Percentiles rank a stretch among this genome's conserved stretches.
Conservation (phyloP, 2,797 vertebrate species). For the Falco columbarius region DNA sequence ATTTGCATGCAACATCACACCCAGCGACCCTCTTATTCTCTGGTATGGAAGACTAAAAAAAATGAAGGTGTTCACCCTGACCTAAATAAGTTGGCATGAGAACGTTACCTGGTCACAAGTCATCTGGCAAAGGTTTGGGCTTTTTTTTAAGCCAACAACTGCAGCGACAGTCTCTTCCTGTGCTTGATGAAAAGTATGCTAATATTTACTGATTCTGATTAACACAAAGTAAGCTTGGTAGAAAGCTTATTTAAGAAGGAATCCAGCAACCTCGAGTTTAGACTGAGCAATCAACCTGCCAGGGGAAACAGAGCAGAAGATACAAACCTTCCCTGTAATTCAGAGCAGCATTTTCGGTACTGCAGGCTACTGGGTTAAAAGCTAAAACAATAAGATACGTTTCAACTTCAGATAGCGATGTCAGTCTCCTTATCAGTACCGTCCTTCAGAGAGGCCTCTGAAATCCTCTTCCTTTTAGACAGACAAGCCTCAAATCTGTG, state of each 20-base stretch:
- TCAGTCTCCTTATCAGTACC: slow-evolving; percentile 36
- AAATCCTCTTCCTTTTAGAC: neutral
- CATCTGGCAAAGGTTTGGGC: neutral
- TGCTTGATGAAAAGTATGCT: neutral
- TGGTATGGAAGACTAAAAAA: neutral
- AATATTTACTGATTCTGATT: neutral
- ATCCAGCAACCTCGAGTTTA: neutral
- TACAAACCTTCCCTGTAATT: neutral
- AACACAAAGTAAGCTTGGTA: neutral
- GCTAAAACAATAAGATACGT: slow-evolving; percentile 30
- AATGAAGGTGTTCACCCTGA: neutral
- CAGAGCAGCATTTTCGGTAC: neutral
- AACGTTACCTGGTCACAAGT: neutral
- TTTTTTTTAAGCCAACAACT: neutral
- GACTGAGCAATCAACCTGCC: neutral
- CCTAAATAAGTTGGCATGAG: neutral
- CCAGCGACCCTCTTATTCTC: neutral
- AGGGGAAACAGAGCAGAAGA: neutral
- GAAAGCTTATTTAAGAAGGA: neutral
- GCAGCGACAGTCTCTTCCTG: neutral
- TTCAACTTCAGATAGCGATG: slow-evolving; percentile 31
- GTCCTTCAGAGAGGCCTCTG: slow-evolving; percentile 7
- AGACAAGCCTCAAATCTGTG: neutral
- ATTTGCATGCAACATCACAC: neutral
- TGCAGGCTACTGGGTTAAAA: slow-evolving; percentile 12